phyloP scores from a whole-genome alignment of 2,888 invertebrate species.

The Phyto melanocephala region DNA sequence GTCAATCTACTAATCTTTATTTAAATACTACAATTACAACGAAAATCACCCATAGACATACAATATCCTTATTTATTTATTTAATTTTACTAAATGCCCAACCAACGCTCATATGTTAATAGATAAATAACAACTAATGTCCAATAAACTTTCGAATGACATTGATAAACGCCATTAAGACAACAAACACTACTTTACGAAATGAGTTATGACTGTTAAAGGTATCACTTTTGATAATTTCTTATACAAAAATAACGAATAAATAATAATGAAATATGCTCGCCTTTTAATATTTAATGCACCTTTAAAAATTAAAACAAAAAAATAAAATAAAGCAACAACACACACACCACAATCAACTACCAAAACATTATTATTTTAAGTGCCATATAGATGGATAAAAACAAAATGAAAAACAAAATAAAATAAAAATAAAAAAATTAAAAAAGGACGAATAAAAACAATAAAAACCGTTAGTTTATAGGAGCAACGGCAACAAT shows the following conservation, averaged over 20 bases:
- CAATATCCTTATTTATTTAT: no score
- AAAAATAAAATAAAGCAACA: slow-evolving; percentile 6
- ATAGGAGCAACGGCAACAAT: slow-evolving; percentile 26
- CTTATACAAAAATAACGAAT: background rate
- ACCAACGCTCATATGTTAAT: background rate
- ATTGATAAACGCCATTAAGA: slow-evolving; percentile 46
- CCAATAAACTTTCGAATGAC: slow-evolving; percentile 11
- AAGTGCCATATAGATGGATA: slow-evolving; percentile 58
- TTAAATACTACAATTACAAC: no score
- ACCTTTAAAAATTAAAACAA: slow-evolving; percentile 17
- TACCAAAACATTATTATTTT: slow-evolving; percentile 58
- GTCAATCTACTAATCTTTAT: no score
- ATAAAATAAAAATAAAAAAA: background rate
- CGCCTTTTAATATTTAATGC: slow-evolving; percentile 60
- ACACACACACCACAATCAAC: slow-evolving; percentile 17
- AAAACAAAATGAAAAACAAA: background rate
- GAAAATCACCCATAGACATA: no score
- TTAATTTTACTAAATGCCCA: background rate
- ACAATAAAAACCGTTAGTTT: slow-evolving; percentile 61
- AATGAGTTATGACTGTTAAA: slow-evolving; percentile 64
- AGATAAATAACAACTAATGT: background rate
- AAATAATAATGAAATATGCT: slow-evolving; percentile 53
- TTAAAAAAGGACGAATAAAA: slow-evolving; percentile 51
- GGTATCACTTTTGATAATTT: slow-evolving; percentile 66
- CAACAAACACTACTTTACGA: background rate